These are phyloP conservation scores for Punctoribates punctum DNA, from an alignment of 2,888 invertebrate genomes.

Conservation along the genomic window DNA sequence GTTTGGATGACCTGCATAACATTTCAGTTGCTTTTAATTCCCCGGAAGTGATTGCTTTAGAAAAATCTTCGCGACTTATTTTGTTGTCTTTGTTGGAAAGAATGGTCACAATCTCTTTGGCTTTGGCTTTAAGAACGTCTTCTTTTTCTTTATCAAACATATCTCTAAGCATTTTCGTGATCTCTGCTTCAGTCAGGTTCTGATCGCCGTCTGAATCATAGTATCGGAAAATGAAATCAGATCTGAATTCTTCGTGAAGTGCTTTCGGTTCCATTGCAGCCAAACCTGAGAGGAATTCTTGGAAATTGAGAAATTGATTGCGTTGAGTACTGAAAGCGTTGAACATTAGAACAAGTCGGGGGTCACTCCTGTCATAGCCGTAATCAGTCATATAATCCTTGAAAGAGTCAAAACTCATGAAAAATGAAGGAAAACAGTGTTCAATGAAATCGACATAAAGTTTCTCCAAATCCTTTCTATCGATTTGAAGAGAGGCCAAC, in stretches of 20 bases:
- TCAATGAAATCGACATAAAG: slow-evolving; percentile 42
- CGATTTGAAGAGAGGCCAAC: background rate
- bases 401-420: slow-evolving; percentile 37
- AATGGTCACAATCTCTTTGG: background rate
- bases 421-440: slow-evolving; percentile 39
- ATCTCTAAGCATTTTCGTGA: no score
- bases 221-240: slow-evolving; percentile 33
- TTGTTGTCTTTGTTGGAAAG: background rate
- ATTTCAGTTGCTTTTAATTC: slow-evolving; percentile 66
- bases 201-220: background rate
- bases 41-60: slow-evolving; percentile 59
- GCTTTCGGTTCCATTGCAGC: slow-evolving; percentile 54
- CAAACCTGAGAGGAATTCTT: slow-evolving; percentile 61
- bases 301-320: slow-evolving; percentile 39
- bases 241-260: slow-evolving; percentile 53
- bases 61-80: slow-evolving; percentile 5
- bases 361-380: background rate
- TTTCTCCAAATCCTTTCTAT: slow-evolving; percentile 36
- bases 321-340: slow-evolving; percentile 31
- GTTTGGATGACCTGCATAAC: slow-evolving; percentile 61
- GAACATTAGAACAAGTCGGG: slow-evolving; percentile 16
- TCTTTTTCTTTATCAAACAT: no score
- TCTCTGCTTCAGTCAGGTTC: no score
- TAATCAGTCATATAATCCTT: slow-evolving; percentile 28
- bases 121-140: background rate